Base-by-base conservation (phyloP, 2,797 vertebrate species). In the Myoxocephalus aenaeus region DNA sequence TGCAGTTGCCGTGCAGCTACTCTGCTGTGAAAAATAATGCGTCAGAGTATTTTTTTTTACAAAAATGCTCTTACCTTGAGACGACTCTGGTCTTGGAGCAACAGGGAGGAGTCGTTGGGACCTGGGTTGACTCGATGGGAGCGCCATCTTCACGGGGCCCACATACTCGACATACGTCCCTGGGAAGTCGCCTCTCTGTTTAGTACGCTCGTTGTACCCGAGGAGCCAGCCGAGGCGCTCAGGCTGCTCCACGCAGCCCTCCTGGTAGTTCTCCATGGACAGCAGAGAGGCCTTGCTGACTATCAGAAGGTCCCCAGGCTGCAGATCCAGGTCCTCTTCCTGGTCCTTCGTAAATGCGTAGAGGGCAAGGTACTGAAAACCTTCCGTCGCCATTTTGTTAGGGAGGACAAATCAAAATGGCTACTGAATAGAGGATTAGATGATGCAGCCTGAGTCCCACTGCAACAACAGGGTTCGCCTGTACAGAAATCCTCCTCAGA, bases 101-200 rank as follows among this genome's bases (percentile, higher is more conserved):
- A 95, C 96, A 0, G 97, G 97, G 51, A 98, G 91, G 0, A 97
- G 97, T 57, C 97, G 94, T 84, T 96, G 96, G 67, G 96, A 96
- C 1, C 96, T 92, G 10, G 96, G 96, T 20, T 96, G 95, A 80
- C 94, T 96, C 0, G 95, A 94, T 0, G 96, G 96, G 40, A 95
- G 90, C 0, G 94, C 84, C 90, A 97, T 96, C 88, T 94, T 96
- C 66, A 98, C 93, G 0, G 95, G 95, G 29, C 97, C 97, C 70
- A 97, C 91, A 2, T 96, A 99, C 91, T 97, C 95, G 18, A 98
- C 97, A 0, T 97, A 98, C 0, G 97, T 98, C 77, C 97, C 97
- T 0, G 97, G 97, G 75, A 98, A 98, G 91, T 98, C 97, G 0
- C 97, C 97, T 42, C 96, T 96, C 92, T 98, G 97, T 82, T 96